A percentile compares a stretch with the other conserved stretches of the same genome.
Evolutionary conservation across 2,113 vertebrate species (phyloP).

Genomic region (Callospermophilus lateralis): DNA sequence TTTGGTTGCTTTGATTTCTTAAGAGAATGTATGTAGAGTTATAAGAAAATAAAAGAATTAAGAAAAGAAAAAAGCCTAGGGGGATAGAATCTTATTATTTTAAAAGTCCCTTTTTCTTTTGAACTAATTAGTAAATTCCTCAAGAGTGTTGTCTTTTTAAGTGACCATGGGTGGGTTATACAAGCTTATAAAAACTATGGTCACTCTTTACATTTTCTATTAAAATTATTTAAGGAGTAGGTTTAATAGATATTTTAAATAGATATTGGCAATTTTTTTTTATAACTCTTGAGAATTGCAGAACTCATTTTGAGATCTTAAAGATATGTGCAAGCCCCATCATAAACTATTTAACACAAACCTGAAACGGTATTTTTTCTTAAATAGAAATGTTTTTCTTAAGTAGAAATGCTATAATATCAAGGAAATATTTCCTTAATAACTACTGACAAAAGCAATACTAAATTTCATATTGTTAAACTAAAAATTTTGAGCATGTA

Average conservation of each 20-base stretch:
- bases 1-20: conserved; percentile 71
- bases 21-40: conserved; percentile 13
- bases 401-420: conserved; percentile 62
- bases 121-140: conserved; percentile 55
- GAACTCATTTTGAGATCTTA: conserved; percentile 62
- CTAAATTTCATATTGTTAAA: conserved; percentile 69
- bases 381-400: conserved; percentile 39
- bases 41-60: neutral
- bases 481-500: conserved; percentile 68
- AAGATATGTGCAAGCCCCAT: conserved; percentile 29
- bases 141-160: conserved; percentile 34
- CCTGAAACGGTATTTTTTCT: conserved; percentile 48
- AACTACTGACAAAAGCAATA: conserved; percentile 76
- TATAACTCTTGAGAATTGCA: conserved; percentile 51
- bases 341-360: conserved; percentile 62
- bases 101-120: conserved; percentile 50
- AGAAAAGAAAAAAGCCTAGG: neutral
- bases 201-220: conserved; percentile 38
- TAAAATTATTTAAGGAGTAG: conserved; percentile 23
- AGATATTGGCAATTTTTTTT: conserved; percentile 47
- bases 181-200: conserved; percentile 26
- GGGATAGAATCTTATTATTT: conserved; percentile 46
- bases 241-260: neutral
- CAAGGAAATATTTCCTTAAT: conserved; percentile 68
- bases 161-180: conserved; percentile 12